Percentiles rank a stretch among this genome's conserved stretches.
Evolutionary conservation across 2,113 vertebrate genomes (phyloP).

Genomic region (Anoura caudifer): DNA sequence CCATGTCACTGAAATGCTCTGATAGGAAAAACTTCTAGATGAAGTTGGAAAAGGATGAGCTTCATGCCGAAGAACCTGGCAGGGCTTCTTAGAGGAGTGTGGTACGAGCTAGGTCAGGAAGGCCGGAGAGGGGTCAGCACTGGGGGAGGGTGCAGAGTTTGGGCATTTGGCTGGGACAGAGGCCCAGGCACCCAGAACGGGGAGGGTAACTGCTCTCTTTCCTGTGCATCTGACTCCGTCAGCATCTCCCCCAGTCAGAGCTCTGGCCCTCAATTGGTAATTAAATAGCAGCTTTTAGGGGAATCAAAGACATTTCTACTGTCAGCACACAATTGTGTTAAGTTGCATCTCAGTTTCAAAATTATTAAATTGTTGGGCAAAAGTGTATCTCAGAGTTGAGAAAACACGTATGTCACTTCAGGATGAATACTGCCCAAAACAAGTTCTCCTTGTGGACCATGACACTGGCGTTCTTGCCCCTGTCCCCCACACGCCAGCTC

Average conservation of each 20-base stretch:
- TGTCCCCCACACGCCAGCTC: neutral
- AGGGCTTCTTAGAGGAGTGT: neutral
- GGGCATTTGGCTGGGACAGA: neutral
- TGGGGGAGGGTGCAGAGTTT: neutral
- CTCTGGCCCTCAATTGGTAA: neutral
- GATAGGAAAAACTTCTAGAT: neutral
- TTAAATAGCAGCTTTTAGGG: conserved; percentile 19
- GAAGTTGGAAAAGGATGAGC: conserved; percentile 6
- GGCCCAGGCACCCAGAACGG: neutral
- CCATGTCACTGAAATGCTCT: neutral
- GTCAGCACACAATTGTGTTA: neutral
- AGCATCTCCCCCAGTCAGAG: neutral
- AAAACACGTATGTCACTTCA: conserved; percentile 14
- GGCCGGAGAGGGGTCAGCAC: neutral
- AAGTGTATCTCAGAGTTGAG: conserved; percentile 21
- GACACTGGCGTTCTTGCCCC: neutral
- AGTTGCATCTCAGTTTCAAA: conserved; percentile 40
- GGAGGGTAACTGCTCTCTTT: neutral
- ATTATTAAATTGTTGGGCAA: neutral
- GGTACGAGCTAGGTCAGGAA: neutral
- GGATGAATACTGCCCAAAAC: neutral
- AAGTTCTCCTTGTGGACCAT: neutral
- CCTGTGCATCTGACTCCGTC: neutral
- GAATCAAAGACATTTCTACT: neutral
- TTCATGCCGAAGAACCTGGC: neutral